Evolutionary conservation across 1,140 invertebrate genomes (phyloP).

Genomic region (Zaprionus inermis): DNA sequence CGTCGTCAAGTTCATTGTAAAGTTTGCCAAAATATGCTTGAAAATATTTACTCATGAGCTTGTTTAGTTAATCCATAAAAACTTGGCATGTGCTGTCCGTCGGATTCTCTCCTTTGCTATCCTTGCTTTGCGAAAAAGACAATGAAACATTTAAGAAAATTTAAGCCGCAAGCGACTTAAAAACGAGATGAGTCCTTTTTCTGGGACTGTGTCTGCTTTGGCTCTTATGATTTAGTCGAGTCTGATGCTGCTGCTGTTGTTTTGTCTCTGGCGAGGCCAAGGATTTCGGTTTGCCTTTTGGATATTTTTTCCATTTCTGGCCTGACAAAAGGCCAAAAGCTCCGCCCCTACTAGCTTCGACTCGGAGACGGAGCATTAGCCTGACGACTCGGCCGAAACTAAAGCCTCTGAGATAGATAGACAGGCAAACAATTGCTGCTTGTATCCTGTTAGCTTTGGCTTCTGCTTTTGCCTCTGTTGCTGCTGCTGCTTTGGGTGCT

Average conservation of each 20-base stretch:
- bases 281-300: slow-evolving; percentile 63
- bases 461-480: slow-evolving; percentile 1
- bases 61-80: slow-evolving; percentile 82
- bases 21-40: slow-evolving; percentile 72
- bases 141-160: slow-evolving; percentile 80
- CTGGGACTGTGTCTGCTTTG: slow-evolving; percentile 5
- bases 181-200: slow-evolving; percentile 61
- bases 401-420: slow-evolving; percentile 71
- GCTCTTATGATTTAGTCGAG: slow-evolving; percentile 65
- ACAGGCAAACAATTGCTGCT: slow-evolving; percentile 79
- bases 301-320: slow-evolving; percentile 44
- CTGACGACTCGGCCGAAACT: slow-evolving; percentile 42
- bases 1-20: slow-evolving; percentile 61
- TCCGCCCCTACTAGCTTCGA: slow-evolving; percentile 15
- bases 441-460: slow-evolving; percentile 71
- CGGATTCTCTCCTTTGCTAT: slow-evolving; percentile 11
- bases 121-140: slow-evolving; percentile 41
- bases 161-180: slow-evolving; percentile 79
- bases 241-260: slow-evolving; percentile 16
- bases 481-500: slow-evolving; percentile 61
- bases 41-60: slow-evolving; percentile 80
- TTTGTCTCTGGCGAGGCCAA: slow-evolving; percentile 21
- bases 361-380: slow-evolving; percentile 34
- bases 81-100: slow-evolving; percentile 57
- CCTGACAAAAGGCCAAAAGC: slow-evolving; percentile 50